Conservation (phyloP, 2,888 invertebrate genomes). For the Entomobrya proxima region DNA sequence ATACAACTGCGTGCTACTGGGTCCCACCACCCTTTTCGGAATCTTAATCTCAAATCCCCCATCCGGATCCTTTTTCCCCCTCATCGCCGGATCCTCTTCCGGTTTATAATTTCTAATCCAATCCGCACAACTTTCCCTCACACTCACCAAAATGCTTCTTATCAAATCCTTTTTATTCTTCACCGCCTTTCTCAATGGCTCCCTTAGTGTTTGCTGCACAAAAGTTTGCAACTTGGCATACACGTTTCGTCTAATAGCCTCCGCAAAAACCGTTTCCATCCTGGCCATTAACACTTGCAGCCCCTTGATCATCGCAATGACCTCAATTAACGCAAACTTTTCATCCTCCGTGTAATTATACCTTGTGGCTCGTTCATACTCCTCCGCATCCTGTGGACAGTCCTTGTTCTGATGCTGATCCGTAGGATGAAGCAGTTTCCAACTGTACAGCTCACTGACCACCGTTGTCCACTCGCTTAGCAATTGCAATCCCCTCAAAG, state of each 20-base stretch:
- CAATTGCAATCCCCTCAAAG: constrained; percentile 93
- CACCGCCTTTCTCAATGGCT: constrained; percentile 95
- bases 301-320: constrained; percentile 99
- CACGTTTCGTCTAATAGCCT: constrained; percentile 92
- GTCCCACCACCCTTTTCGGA: constrained; percentile 93
- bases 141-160: constrained; percentile 95
- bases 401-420: constrained; percentile 96
- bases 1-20: constrained; percentile 95
- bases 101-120: no score
- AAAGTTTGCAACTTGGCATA: constrained; percentile 95
- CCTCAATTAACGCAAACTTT: constrained; percentile 98
- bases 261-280: constrained; percentile 96
- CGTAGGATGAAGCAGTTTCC: constrained; percentile 98
- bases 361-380: constrained; percentile 97
- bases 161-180: constrained; percentile 99
- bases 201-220: constrained; percentile 91
- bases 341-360: constrained; percentile 99
- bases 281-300: constrained; percentile 96
- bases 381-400: constrained; percentile 97
- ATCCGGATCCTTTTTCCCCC: constrained; percentile 81
- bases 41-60: constrained; percentile 94
- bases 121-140: constrained; percentile 97
- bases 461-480: constrained; percentile 98
- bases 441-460: constrained; percentile 96
- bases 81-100: constrained; percentile 80